Conservation (phyloP, 1,140 invertebrate genomes). For the Aphidius gifuensis region DNA sequence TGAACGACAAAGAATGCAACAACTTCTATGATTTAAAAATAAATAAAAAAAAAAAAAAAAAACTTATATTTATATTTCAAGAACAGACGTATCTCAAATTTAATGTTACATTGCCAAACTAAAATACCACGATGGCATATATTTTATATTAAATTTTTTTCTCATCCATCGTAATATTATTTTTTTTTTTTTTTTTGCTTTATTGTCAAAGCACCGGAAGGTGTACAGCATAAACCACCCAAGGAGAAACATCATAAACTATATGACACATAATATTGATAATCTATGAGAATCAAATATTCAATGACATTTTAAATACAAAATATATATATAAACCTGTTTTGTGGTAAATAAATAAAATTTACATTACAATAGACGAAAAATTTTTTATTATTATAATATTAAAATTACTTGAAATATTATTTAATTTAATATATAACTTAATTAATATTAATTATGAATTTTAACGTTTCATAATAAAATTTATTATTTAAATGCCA, state of each 20-base stretch:
- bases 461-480: neutral
- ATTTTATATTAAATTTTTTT: slow-evolving; percentile 14
- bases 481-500: no score
- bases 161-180: slow-evolving; percentile 2
- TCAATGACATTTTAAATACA: neutral
- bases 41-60: no score
- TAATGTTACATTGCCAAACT: slow-evolving; percentile 31
- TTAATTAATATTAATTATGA: neutral
- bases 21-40: slow-evolving; percentile 18
- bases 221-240: neutral
- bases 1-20: slow-evolving; percentile 38
- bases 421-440: no score
- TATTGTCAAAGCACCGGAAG: slow-evolving; percentile 33
- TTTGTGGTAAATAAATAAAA: no score
- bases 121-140: no score
- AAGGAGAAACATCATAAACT: neutral
- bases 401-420: no score
- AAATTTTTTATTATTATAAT: no score
- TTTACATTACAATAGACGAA: no score
- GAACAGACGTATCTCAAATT: slow-evolving; percentile 21
- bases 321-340: neutral
- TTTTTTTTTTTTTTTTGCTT: slow-evolving; percentile 8
- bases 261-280: neutral
- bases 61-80: neutral
- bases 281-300: no score